Conservation (phyloP, 2,888 invertebrate genomes). For the Nudaria mundana region DNA sequence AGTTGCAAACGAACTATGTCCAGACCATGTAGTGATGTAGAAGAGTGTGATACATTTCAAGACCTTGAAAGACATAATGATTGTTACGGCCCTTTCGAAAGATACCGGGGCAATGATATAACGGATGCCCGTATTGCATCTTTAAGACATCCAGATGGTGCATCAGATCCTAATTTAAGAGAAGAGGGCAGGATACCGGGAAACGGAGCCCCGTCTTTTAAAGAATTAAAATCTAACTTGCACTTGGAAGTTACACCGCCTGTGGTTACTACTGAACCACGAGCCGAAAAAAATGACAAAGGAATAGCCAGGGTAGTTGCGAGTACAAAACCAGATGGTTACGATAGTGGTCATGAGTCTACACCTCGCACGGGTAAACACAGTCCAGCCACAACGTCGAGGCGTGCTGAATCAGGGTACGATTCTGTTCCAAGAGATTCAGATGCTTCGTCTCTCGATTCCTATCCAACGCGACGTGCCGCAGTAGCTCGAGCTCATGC, state of each 20-base stretch:
- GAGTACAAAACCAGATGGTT: slow-evolving; percentile 86
- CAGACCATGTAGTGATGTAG: slow-evolving; percentile 84
- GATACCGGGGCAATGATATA: slow-evolving; percentile 80
- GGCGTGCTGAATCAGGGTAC: slow-evolving; percentile 94
- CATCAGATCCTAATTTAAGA: slow-evolving; percentile 94
- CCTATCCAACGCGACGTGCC: slow-evolving; percentile 78
- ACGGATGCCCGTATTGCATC: slow-evolving; percentile 84
- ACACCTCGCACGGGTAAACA: slow-evolving; percentile 91
- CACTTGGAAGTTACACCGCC: slow-evolving; percentile 77
- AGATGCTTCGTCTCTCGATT: slow-evolving; percentile 93
- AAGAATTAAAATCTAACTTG: slow-evolving; percentile 76
- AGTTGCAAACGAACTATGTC: slow-evolving; percentile 87
- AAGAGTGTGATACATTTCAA: slow-evolving; percentile 83
- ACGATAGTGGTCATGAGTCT: slow-evolving; percentile 92
- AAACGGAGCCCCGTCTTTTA: slow-evolving; percentile 83
- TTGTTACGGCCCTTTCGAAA: slow-evolving; percentile 82
- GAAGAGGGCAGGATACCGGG: slow-evolving; percentile 85
- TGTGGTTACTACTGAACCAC: slow-evolving; percentile 81
- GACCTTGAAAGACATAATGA: slow-evolving; percentile 79
- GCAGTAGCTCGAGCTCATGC: slow-evolving; percentile 74
- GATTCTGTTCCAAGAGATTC: slow-evolving; percentile 94
- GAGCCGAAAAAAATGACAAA: slow-evolving; percentile 83
- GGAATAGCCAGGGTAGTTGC: slow-evolving; percentile 84
- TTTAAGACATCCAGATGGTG: slow-evolving; percentile 93
- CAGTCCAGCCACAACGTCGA: slow-evolving; percentile 88